Evolutionary conservation across 2,797 vertebrate genomes (phyloP), one percentile per base, ranked within the genome.

Genomic region (Geotrypetes seraphini): DNA sequence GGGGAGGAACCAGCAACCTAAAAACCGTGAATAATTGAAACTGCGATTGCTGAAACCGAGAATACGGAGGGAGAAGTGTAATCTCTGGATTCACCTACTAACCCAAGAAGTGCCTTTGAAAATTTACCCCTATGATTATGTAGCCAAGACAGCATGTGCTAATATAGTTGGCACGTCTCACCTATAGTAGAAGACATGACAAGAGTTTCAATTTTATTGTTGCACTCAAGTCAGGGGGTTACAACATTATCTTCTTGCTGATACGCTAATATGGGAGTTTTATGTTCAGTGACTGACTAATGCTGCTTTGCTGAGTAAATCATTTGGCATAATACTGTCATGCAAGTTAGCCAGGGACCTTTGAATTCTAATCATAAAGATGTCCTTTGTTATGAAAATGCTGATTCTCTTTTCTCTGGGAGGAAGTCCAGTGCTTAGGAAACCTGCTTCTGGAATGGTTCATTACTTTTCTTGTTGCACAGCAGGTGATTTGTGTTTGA

Each of bases 171-270:
- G 43, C 50, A 37, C 36, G 7, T 25, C 22, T 29, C 35, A 16
- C 12, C 10, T 47, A 19, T 47, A 48, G 35, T 37, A 31, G 28
- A 41, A 5, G 33, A 47, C 47, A 41, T 22, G 12, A 16, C 20
- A 47, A 44, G 8, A 49, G 8, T 29, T 49, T 36, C 39, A 47
- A 49, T 25, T 27, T 35, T 42, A 24, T 8, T 41, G 12, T 42
- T 18, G 21, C n/a, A 16, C 1, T 2, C 27, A 24, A n/a, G 4
- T 39, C 19, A 5, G 24, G 17, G 7, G 43, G 13, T 23, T 14
- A 25, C 12, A 13, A 19, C 25, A 46, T n/a, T n/a, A n/a, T n/a
- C n/a, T n/a, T n/a, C n/a, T n/a, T n/a, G n/a, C 12, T 42, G 33
- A 45, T 1, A 3, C 36, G 10, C 2, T 35, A 14, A 25, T 16